Evolutionary conservation across 1,140 invertebrate species (phyloP).

Genomic region (Mactra quadrangularis): DNA sequence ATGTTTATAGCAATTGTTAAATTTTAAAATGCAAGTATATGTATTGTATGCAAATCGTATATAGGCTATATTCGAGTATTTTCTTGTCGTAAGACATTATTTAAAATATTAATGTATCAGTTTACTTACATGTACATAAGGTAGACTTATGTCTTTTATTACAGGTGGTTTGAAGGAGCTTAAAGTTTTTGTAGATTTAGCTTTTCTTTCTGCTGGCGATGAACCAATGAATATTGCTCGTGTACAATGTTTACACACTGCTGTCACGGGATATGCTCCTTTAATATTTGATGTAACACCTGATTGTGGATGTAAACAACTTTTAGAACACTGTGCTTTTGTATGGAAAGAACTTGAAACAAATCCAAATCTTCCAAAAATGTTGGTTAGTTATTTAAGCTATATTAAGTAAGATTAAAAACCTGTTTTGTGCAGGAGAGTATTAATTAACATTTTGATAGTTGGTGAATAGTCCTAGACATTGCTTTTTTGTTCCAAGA

Average conservation of each 20-base stretch:
- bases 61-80: neutral
- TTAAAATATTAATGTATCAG: neutral
- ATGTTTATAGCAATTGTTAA: no score
- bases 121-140: neutral
- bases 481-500: neutral
- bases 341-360: constrained; percentile 74
- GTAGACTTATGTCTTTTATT: neutral
- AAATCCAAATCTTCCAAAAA: constrained; percentile 72
- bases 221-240: constrained; percentile 72
- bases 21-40: neutral
- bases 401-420: neutral
- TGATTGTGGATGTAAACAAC: constrained; percentile 62
- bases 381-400: constrained; percentile 68
- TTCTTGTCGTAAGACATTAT: neutral
- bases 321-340: constrained; percentile 71
- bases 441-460: neutral
- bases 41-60: neutral
- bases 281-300: constrained; percentile 77
- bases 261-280: constrained; percentile 78
- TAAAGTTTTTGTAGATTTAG: constrained; percentile 81
- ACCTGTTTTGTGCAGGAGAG: neutral
- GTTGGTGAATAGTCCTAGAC: neutral
- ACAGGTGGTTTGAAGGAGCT: constrained; percentile 74
- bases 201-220: constrained; percentile 80
- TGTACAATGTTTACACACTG: constrained; percentile 77